Evolutionary conservation across 1,140 invertebrate genomes (phyloP).

Genomic region (Hyposmocoma kahamanoa): DNA sequence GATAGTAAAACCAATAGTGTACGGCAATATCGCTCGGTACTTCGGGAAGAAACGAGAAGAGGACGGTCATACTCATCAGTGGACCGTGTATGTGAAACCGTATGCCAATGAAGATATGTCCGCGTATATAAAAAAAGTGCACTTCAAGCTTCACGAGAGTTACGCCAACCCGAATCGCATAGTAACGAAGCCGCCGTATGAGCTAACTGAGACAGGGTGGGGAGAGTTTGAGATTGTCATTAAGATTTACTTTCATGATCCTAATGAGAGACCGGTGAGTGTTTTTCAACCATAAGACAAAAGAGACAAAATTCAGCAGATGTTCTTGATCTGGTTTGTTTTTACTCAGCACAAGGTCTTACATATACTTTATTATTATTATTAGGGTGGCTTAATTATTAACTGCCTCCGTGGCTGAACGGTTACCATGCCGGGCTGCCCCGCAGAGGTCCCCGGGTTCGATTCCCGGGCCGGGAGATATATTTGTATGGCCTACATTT

Average conservation of each 20-base stretch:
- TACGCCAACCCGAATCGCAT: constrained; percentile 96
- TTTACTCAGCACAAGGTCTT: too few relatives aligned
- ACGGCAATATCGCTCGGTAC: constrained; percentile 95
- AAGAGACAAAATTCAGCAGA: too few relatives aligned
- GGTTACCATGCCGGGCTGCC: too few relatives aligned
- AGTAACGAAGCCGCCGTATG: constrained; percentile 95
- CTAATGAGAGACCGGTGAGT: constrained; percentile 94
- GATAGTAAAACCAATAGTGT: constrained; percentile 97
- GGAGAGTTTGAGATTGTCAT: constrained; percentile 99
- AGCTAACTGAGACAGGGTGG: constrained; percentile 99
- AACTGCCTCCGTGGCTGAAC: too few relatives aligned
- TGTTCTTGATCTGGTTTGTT: too few relatives aligned
- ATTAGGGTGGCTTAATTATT: too few relatives aligned
- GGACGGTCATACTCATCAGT: constrained; percentile 99
- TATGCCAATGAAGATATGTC: constrained; percentile 96
- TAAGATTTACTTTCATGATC: constrained; percentile 98
- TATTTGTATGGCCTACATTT: too few relatives aligned
- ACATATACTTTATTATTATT: too few relatives aligned
- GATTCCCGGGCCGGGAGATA: too few relatives aligned
- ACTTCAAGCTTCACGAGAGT: constrained; percentile 98
- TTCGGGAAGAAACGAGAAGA: constrained; percentile 99
- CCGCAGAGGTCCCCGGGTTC: too few relatives aligned
- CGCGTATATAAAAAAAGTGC: constrained; percentile 95
- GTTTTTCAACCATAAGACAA: constrained; percentile 5
- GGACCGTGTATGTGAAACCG: constrained; percentile 98